phyloP scores from a whole-genome alignment of 2,888 invertebrate genomes.

The Sepioteuthis lessoniana region DNA sequence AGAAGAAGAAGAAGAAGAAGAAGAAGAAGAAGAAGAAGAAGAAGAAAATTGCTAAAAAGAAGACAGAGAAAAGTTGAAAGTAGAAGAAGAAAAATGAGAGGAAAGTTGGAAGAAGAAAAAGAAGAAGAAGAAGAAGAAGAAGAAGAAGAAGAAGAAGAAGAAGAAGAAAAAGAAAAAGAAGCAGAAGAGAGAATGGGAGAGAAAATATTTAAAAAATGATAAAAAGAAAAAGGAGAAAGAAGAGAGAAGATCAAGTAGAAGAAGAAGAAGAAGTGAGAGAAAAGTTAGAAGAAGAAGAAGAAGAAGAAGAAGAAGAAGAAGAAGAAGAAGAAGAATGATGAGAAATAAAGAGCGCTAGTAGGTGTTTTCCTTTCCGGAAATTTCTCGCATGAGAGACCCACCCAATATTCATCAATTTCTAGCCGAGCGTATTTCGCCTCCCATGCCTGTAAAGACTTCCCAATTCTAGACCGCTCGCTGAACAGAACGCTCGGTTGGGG shows the following conservation, averaged over 20 bases:
- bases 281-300: background rate
- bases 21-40: too few relatives aligned
- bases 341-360: background rate
- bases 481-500: background rate
- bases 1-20: too few relatives aligned
- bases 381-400: background rate
- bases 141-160: too few relatives aligned
- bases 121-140: too few relatives aligned
- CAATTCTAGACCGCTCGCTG: background rate
- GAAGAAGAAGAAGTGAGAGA: background rate
- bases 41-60: too few relatives aligned
- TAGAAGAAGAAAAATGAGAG: too few relatives aligned
- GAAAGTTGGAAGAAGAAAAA: too few relatives aligned
- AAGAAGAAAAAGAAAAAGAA: too few relatives aligned
- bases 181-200: too few relatives aligned
- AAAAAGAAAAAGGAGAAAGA: background rate
- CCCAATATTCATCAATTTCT: background rate
- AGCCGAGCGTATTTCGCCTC: background rate
- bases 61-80: too few relatives aligned
- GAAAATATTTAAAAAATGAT: background rate
- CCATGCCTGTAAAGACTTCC: background rate
- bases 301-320: background rate
- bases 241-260: background rate
- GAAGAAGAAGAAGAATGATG: background rate
- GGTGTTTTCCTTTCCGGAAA: background rate